Evolutionary conservation across 2,888 invertebrate genomes (phyloP), one percentile per base, ranked within the genome.

Genomic region (Ichneumoninae sp.): DNA sequence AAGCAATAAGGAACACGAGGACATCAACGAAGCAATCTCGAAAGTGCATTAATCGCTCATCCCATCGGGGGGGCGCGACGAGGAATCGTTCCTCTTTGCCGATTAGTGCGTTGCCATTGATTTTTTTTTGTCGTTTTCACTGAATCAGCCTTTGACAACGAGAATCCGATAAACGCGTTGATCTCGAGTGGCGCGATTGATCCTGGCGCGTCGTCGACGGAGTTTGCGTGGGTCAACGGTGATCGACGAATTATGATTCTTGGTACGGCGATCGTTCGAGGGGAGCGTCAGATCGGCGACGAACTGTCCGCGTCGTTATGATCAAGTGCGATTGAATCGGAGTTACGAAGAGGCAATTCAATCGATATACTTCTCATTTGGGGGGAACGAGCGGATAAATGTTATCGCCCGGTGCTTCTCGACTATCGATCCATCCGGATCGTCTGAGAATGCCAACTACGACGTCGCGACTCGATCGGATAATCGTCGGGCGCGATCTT

Each of bases 401-500:
- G 87, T 66, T 85, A 86, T 83, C 81, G 66, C 65, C 70, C 47
- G 65, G 69, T 76, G 52, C 66, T 69, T 73, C 47, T 76, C 40
- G 60, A 71, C 50, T 71, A 60, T 81, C 75, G 77, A 50, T 81
- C 78, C 76, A 40, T 33, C 63, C 68, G 76, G 71, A 85, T 85
- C 68, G 33, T 83, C 57, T 77, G 84, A 89, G 81, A 86, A 89
- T 88, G 88, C 83, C 79, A 87, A 86, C 75, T 70, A 84, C 85
- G 65, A 68, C 71, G 76, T 83, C 81, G 36, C 83, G 73, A 79
- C 68, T 85, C 70, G 36, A 75, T 83, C 77, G 88, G 87, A 86
- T 88, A 85, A 86, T 87, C 76, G 86, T 88, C 85, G 88, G 88
- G 85, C 87, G 88, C 80, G 89, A 88, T 85, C 85, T 89, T 7